Conservation (phyloP, 2,888 invertebrate species). For the Bugula neritina region DNA sequence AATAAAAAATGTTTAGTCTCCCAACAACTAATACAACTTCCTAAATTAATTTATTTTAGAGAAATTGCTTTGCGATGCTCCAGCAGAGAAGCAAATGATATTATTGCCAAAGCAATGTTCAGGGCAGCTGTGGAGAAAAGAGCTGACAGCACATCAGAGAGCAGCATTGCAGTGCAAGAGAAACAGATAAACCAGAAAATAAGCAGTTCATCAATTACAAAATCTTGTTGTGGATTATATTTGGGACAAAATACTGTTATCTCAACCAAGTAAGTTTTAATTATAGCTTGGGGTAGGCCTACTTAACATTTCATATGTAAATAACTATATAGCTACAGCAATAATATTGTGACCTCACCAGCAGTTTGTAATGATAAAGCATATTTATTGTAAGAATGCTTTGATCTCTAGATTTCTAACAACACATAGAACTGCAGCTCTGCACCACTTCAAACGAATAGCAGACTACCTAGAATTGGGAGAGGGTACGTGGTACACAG, state of each 20-base stretch:
- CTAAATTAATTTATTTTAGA: neutral
- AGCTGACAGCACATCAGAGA: neutral
- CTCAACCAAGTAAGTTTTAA: too few relatives aligned
- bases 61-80: neutral
- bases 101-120: neutral
- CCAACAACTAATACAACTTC: too few relatives aligned
- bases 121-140: neutral
- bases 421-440: neutral
- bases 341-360: too few relatives aligned
- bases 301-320: too few relatives aligned
- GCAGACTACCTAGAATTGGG: neutral
- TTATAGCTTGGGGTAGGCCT: too few relatives aligned
- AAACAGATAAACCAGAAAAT: neutral
- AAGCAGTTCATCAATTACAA: neutral
- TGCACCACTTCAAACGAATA: neutral
- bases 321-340: too few relatives aligned
- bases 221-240: neutral
- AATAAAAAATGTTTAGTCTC: too few relatives aligned
- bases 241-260: neutral
- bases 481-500: neutral
- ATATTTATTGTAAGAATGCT: too few relatives aligned
- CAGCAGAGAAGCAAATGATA: neutral
- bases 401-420: neutral
- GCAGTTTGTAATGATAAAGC: too few relatives aligned
- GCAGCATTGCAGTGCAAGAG: neutral